Conservation (phyloP, 2,113 vertebrate genomes). For the Anarrhichthys ocellatus region DNA sequence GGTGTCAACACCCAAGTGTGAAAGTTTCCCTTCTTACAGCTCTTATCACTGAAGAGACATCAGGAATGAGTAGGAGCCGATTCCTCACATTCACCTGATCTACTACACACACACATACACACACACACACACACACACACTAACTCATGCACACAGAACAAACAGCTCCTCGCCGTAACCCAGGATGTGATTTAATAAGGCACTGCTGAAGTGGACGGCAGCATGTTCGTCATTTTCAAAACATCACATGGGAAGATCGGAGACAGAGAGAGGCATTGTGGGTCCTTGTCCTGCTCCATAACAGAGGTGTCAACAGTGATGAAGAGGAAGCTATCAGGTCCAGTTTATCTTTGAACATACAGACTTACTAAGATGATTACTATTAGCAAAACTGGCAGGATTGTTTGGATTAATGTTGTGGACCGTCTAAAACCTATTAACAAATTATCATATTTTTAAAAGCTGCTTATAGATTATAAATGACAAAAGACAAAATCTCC, state of each 20-base stretch:
- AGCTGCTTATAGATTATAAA: not conserved
- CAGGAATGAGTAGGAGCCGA: slow-evolving; percentile 20
- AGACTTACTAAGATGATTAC: not conserved
- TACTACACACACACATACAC: not conserved
- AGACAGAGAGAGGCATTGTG: slow-evolving; percentile 61
- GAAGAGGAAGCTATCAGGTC: not conserved
- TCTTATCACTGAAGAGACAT: slow-evolving; percentile 5
- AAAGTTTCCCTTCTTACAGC: not conserved
- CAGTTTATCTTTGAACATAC: not conserved
- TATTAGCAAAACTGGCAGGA: not conserved
- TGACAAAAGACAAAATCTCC: not conserved
- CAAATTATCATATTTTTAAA: not conserved
- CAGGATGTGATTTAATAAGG: slow-evolving; percentile 66
- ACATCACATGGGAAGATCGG: slow-evolving; percentile 61
- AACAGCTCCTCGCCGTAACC: slow-evolving; percentile 40
- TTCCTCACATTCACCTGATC: slow-evolving; percentile 1
- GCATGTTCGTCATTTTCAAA: slow-evolving; percentile 73
- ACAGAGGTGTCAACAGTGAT: slow-evolving; percentile 27
- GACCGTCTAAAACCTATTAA: not conserved
- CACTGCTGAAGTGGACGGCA: slow-evolving; percentile 44
- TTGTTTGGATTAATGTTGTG: not conserved
- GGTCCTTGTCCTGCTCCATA: not conserved
- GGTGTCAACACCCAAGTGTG: not conserved
- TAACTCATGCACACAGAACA: not conserved
- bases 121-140: not conserved